Conservation (phyloP, 2,888 invertebrate species). For the Lottia gigantea region DNA sequence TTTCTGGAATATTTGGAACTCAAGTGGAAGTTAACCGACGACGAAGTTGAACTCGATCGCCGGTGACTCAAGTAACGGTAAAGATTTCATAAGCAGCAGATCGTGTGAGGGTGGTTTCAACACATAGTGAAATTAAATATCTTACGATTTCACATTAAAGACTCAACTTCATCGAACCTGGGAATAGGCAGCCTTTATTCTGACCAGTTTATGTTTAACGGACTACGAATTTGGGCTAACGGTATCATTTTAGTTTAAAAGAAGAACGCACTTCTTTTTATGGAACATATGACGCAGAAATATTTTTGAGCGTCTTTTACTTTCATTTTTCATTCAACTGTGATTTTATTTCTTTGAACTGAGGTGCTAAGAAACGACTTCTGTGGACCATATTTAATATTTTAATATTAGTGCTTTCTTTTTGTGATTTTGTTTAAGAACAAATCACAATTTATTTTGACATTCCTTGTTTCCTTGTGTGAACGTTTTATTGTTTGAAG, state of each 20-base stretch:
- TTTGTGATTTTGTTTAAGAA: background rate
- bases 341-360: background rate
- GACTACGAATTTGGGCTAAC: background rate
- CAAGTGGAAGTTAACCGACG: background rate
- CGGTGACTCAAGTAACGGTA: constrained; percentile 2
- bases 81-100: background rate
- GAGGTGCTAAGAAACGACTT: too few species aligned
- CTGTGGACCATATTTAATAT: too few species aligned
- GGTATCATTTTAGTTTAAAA: background rate
- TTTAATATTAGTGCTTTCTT: too few species aligned
- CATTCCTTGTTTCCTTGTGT: background rate
- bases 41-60: background rate
- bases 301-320: background rate
- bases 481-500: background rate
- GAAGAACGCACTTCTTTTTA: background rate
- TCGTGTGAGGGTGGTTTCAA: background rate
- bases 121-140: background rate
- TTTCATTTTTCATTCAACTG: constrained; percentile 4
- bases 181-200: constrained; percentile 6
- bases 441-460: background rate
- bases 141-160: background rate
- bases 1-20: background rate
- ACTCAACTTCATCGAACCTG: constrained; percentile 7
- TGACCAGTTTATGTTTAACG: constrained; percentile 1
- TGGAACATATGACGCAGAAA: background rate